Evolutionary conservation across 2,113 vertebrate species (phyloP).

Genomic region (Phalacrocorax pelagicus): DNA sequence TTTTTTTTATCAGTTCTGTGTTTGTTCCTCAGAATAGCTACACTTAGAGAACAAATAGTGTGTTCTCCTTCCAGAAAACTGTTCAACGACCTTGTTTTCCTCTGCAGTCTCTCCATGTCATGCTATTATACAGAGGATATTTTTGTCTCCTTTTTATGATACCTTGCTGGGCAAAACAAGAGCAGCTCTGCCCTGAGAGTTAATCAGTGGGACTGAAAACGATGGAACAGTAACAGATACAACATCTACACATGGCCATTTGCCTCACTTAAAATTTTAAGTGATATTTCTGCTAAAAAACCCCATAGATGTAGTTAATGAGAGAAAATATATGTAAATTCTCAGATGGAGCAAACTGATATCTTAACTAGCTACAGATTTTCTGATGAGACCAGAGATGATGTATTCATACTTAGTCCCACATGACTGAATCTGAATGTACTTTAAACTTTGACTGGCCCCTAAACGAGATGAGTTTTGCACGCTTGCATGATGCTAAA

Average conservation of each 20-base stretch:
- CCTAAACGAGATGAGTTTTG: not conserved
- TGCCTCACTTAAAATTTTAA: not conserved
- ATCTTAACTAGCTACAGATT: not conserved
- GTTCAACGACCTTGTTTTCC: not conserved
- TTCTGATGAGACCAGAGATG: not conserved
- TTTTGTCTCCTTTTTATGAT: not conserved
- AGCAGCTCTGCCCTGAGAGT: not conserved
- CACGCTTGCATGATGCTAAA: not conserved
- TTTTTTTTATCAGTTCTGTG: not conserved
- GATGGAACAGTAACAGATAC: not conserved
- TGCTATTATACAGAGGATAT: not conserved
- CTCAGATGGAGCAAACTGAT: not conserved
- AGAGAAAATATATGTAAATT: not conserved
- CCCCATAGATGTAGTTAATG: not conserved
- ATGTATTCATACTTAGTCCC: not conserved
- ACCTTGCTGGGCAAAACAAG: slow-evolving; percentile 11
- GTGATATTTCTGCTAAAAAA: not conserved
- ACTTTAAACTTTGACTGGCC: not conserved
- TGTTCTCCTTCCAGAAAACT: not conserved
- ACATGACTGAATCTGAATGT: not conserved
- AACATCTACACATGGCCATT: not conserved
- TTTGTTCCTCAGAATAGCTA: not conserved
- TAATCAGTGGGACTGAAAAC: not conserved
- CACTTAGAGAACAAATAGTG: not conserved
- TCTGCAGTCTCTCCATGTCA: not conserved